Evolutionary conservation across 2,797 vertebrate genomes (phyloP).

Genomic region (Pseudochirops corinnae): DNA sequence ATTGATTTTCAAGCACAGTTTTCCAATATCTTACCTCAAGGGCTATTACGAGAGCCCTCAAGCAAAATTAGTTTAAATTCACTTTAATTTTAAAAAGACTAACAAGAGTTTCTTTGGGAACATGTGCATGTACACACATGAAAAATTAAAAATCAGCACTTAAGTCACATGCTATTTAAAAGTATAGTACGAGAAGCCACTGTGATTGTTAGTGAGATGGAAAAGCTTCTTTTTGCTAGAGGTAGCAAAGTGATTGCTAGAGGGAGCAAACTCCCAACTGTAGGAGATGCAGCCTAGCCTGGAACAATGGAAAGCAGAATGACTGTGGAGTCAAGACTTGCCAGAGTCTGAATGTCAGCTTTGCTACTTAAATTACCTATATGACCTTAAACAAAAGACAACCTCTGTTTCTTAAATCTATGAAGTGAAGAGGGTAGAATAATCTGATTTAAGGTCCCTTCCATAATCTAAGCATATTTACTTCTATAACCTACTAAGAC

Average conservation of each 20-base stretch:
- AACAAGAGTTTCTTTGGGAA: background rate
- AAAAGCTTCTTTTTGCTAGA: background rate
- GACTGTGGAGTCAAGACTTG: background rate
- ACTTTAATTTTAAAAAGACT: background rate
- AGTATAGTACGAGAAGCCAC: background rate
- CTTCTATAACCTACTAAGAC: background rate
- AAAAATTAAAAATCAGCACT: background rate
- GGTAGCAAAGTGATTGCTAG: background rate
- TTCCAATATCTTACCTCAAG: background rate
- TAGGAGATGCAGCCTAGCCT: background rate
- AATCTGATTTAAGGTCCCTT: background rate
- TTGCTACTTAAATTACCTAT: background rate
- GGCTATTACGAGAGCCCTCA: background rate
- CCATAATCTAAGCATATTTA: background rate
- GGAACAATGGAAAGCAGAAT: background rate
- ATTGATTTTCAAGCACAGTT: background rate
- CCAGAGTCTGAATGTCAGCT: background rate
- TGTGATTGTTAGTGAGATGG: background rate
- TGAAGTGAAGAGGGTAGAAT: background rate
- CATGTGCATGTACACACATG: background rate
- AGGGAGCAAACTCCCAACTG: background rate
- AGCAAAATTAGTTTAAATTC: conserved; percentile 4
- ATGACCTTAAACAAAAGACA: background rate
- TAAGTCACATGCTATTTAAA: background rate
- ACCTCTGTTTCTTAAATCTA: background rate